Base-by-base conservation (phyloP, 35 echinoderm and acorn worm genomes). In the Strongylocentrotus purpuratus region DNA sequence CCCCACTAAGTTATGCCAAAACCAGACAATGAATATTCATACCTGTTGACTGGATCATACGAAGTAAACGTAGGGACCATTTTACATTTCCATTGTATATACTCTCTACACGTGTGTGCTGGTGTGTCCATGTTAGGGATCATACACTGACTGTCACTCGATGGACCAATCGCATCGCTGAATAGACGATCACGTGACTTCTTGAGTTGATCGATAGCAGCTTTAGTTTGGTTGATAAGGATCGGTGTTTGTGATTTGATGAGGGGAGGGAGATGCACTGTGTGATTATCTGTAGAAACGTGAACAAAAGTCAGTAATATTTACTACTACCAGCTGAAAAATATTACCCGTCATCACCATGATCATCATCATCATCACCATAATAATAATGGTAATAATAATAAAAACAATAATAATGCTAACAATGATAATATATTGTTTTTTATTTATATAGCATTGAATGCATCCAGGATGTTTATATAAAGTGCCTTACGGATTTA, bases 31-130 rank as follows among this genome's bases (percentile, higher is more conserved):
- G 45, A 55, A 32, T 61, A 32, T 86, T 22, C 33, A n/a, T 50
- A 96, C 95, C 95, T 96, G 47, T 47, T 94, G 4, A 55, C 35
- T 35, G 92, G 46, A 94, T 94, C 86, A n/a, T 48, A 94, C 11
- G 92, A 88, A 22, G 92, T 94, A 85, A 96, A 96, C 20, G 92
- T 86, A 52, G 95, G 95, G 7, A 86, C 65, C 95, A 96, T 87
- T 7, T 94, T 48, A 46, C 95, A 96, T n/a, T 96, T 85, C 95
- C 95, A 96, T 88, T 93, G 22, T 60, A 96, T 46, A 31, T 9
- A 45, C 32, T 94, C 93, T 48, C 33, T 46, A 60, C 95, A 96
- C 70, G 93, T 96, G 20, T 45, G 17, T 31, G 2, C 18, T 31
- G 95, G 95, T 32, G 95, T 85, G 12, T 78, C 35, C 92, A 96